Conservation (phyloP, 2,797 vertebrate genomes). For the Synanceia verrucosa region DNA sequence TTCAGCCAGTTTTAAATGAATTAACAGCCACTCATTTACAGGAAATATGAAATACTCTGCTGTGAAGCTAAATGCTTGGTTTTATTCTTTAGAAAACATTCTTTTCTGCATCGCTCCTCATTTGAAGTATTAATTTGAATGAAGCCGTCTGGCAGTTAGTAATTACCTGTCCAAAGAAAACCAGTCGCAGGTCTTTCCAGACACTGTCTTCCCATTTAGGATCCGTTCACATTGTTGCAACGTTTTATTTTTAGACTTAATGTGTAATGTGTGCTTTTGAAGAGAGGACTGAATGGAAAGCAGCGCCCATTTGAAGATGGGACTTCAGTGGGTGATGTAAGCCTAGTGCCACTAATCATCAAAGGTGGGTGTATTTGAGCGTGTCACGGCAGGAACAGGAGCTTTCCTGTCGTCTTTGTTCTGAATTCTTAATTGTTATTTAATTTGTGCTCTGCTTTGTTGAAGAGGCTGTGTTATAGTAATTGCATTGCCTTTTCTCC, state of each 20-base stretch:
- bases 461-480: constrained; percentile 79
- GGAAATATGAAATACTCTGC: not conserved
- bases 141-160: constrained; percentile 18
- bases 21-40: not conserved
- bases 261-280: constrained; percentile 68
- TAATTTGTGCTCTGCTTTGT: constrained; percentile 77
- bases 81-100: constrained; percentile 6
- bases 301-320: constrained; percentile 64
- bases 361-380: constrained; percentile 61
- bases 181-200: constrained; percentile 14
- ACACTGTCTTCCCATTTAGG: constrained; percentile 25
- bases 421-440: constrained; percentile 79
- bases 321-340: constrained; percentile 70
- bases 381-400: constrained; percentile 46
- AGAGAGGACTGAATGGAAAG: constrained; percentile 63
- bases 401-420: constrained; percentile 57
- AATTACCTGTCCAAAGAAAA: constrained; percentile 49
- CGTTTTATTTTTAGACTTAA: constrained; percentile 63
- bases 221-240: constrained; percentile 40
- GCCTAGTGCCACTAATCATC: constrained; percentile 70
- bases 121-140: constrained; percentile 36
- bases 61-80: not conserved
- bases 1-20: not conserved
- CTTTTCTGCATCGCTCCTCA: not conserved
- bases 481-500: constrained; percentile 72